Percentiles rank a stretch among this genome's conserved stretches.
phyloP scores from a whole-genome alignment of 2,888 invertebrate species.

The Mimumesa dahlbomi region DNA sequence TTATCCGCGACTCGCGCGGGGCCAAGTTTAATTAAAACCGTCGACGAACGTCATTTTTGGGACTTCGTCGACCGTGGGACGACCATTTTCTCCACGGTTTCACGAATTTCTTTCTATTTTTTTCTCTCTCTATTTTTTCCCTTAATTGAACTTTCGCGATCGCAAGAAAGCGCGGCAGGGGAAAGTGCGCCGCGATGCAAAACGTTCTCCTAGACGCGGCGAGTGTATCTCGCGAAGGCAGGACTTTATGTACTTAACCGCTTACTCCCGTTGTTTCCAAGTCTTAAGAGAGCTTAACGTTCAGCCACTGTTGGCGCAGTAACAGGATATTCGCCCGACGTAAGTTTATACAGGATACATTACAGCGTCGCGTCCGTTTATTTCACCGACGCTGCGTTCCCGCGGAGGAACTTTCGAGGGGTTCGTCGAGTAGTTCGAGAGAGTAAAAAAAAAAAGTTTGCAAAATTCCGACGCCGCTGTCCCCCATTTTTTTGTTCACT shows the following conservation, averaged over 20 bases:
- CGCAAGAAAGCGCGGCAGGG: not conserved
- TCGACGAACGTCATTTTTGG: conserved; percentile 18
- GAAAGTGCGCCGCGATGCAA: not conserved
- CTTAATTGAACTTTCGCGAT: conserved; percentile 33
- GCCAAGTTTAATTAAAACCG: conserved; percentile 53
- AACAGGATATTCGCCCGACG: conserved; percentile 41
- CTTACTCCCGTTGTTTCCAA: conserved; percentile 38
- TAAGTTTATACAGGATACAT: not conserved
- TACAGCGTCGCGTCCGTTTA: conserved; percentile 3
- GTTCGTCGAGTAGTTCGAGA: no score
- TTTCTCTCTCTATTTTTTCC: no score
- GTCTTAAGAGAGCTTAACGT: conserved; percentile 33
- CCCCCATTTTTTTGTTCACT: no score
- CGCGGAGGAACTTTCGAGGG: not conserved
- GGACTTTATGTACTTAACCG: conserved; percentile 36
- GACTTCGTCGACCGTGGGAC: not conserved
- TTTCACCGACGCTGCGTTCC: not conserved
- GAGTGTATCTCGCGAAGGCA: conserved; percentile 24
- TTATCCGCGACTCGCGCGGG: conserved; percentile 34
- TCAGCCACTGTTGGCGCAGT: conserved; percentile 19
- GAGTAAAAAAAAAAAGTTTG: no score
- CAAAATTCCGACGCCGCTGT: no score
- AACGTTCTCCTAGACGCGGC: conserved; percentile 8
- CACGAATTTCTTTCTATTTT: not conserved
- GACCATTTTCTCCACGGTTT: not conserved